These are phyloP conservation scores for Patella pellucida DNA, from an alignment of 2,888 invertebrate species.

Conservation along the genomic window DNA sequence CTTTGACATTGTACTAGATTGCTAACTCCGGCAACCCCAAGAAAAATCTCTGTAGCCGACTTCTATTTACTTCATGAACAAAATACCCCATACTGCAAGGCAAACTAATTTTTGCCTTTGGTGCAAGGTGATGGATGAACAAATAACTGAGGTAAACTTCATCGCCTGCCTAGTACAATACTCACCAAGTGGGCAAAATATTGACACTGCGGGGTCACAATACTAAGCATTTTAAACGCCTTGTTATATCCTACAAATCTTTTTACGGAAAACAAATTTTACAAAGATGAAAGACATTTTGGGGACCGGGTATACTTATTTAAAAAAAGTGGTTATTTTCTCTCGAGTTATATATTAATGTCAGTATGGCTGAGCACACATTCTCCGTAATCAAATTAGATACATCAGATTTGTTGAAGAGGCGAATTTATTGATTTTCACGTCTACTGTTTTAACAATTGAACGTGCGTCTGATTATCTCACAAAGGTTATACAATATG, in stretches of 20 bases:
- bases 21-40: slow-evolving; percentile 13
- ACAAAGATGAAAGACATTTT: neutral
- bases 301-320: no score
- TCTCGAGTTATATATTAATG: no score
- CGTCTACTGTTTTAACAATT: no score
- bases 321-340: no score
- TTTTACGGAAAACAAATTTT: neutral
- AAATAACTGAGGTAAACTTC: neutral
- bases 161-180: slow-evolving; percentile 1
- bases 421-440: neutral
- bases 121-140: slow-evolving; percentile 17
- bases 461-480: no score
- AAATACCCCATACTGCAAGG: slow-evolving; percentile 18
- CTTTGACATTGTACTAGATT: slow-evolving; percentile 18
- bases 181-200: neutral
- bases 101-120: slow-evolving; percentile 26
- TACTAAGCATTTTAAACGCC: slow-evolving; percentile 2
- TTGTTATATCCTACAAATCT: neutral
- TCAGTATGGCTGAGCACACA: no score
- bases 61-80: slow-evolving; percentile 18
- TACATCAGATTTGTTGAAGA: neutral
- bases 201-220: neutral
- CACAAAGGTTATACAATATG: no score
- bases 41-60: slow-evolving; percentile 7
- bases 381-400: neutral